Evolutionary conservation across 2,888 invertebrate genomes (phyloP).

Genomic region (Mythimna lalbum): DNA sequence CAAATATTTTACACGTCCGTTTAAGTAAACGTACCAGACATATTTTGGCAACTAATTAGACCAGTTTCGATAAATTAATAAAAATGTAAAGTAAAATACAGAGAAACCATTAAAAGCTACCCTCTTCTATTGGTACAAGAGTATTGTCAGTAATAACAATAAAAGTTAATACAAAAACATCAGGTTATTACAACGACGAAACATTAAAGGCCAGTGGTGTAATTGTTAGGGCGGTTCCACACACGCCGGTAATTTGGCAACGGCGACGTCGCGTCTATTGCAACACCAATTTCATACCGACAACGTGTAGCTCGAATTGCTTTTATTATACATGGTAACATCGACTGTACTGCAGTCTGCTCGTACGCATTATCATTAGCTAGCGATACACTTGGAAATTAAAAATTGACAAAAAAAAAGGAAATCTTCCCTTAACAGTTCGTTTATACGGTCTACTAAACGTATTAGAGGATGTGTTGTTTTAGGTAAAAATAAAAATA

Average conservation of each 20-base stretch:
- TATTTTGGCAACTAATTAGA: not conserved
- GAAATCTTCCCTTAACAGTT: not conserved
- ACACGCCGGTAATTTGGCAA: slow-evolving; percentile 77
- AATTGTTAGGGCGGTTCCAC: slow-evolving; percentile 71
- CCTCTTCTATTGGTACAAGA: slow-evolving; percentile 59
- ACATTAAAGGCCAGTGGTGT: slow-evolving; percentile 69
- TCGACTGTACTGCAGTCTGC: slow-evolving; percentile 46
- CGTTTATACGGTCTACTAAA: not conserved
- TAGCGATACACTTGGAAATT: slow-evolving; percentile 10
- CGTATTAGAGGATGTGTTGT: not conserved
- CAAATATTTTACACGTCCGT: not conserved
- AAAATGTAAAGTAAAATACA: slow-evolving; percentile 49
- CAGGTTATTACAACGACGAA: slow-evolving; percentile 68
- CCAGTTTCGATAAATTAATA: slow-evolving; percentile 29
- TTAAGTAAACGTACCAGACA: not conserved
- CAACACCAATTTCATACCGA: slow-evolving; percentile 76
- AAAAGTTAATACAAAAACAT: slow-evolving; percentile 76
- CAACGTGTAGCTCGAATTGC: slow-evolving; percentile 73
- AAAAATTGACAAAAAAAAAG: not conserved
- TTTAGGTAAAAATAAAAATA: not conserved
- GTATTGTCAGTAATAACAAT: slow-evolving; percentile 64
- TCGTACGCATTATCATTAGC: slow-evolving; percentile 49
- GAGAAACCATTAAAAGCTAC: slow-evolving; percentile 41
- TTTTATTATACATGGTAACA: slow-evolving; percentile 70
- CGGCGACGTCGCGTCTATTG: slow-evolving; percentile 73